Base-by-base conservation (phyloP, 1,140 invertebrate genomes). In the Cyphomyrmex costatus region DNA sequence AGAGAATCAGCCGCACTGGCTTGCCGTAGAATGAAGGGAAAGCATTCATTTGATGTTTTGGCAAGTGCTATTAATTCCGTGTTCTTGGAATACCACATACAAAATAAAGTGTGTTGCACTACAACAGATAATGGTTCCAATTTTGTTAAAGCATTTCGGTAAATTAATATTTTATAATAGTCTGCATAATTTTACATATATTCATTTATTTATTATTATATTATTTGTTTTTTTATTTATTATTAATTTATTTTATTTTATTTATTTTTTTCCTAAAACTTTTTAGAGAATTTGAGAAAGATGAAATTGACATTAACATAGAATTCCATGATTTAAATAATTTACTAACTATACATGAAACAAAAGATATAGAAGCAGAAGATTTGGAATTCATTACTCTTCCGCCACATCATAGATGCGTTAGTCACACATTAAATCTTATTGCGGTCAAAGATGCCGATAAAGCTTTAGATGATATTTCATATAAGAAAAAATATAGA, bases 131-230 rank as follows among this genome's bases (percentile, higher is more conserved):
- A 61, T 30, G 71, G 71, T 1, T 42, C 71, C 0, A 76, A 58
- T 2, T 76, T 76, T 14, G 71, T 76, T 58, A 76, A 77, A 21
- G 74, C 74, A 27, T 77, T 77, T 58, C 36, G 56, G 74, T 77
- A 61, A 77, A 6, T 19, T n/a, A 42, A 60, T 21, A 51, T 27
- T 42, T 14, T 53, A 60, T 42, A 21, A 71, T 51, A 30, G 10
- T 19, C 8, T 68, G 24, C 16, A 30, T 12, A 61, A 27, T 30
- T 33, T 63, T 33, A n/a, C 30, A 2, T 63, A 16, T 21, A 24
- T 66, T 42, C 7, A 46, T 46, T 46, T 33, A 33, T n/a, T n/a
- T n/a, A n/a, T n/a, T n/a, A n/a, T n/a, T n/a, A n/a, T n/a, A n/a
- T n/a, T n/a, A n/a, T n/a, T n/a, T n/a, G n/a, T n/a, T n/a, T n/a